Percentiles rank a stretch among this genome's conserved stretches.
Conservation (phyloP, 2,888 invertebrate genomes). For the Marasmarcha lunaedactyla region DNA sequence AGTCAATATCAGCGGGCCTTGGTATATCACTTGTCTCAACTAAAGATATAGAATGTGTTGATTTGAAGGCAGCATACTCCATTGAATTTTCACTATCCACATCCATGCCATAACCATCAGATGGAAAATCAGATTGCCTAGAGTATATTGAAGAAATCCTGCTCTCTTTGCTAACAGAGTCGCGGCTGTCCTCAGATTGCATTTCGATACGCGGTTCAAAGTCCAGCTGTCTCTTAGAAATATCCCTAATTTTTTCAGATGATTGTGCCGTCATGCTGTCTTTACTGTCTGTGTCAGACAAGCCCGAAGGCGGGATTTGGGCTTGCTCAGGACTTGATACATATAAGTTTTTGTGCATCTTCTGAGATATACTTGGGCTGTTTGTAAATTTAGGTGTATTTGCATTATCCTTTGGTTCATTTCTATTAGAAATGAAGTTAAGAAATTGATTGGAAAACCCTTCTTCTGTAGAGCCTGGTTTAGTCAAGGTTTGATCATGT, state of each 20-base stretch:
- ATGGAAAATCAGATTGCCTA: constrained; percentile 54
- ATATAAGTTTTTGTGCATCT: constrained; percentile 65
- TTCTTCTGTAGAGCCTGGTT: constrained; percentile 50
- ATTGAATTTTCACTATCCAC: constrained; percentile 65
- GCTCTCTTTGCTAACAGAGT: constrained; percentile 59
- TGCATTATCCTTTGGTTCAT: constrained; percentile 65
- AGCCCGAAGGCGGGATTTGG: constrained; percentile 61
- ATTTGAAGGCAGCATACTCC: constrained; percentile 61
- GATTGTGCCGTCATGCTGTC: constrained; percentile 61
- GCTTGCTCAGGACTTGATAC: constrained; percentile 65
- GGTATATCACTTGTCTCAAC: constrained; percentile 62
- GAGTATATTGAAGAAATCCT: constrained; percentile 57
- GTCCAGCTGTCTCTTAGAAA: constrained; percentile 60
- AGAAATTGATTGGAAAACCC: constrained; percentile 63
- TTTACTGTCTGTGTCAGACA: constrained; percentile 61
- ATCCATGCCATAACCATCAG: constrained; percentile 64
- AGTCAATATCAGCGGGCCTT: constrained; percentile 60
- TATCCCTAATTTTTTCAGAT: constrained; percentile 53
- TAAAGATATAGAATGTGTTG: constrained; percentile 57
- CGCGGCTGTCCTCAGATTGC: constrained; percentile 62
- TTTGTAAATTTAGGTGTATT: constrained; percentile 65
- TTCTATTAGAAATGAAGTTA: constrained; percentile 60
- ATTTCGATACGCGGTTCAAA: constrained; percentile 56
- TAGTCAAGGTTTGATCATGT: constrained; percentile 54
- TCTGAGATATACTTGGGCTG: constrained; percentile 62